Percentiles rank a stretch among this genome's conserved stretches.
phyloP scores from a whole-genome alignment of 2,888 invertebrate genomes.

The Gryllus longicercus region DNA sequence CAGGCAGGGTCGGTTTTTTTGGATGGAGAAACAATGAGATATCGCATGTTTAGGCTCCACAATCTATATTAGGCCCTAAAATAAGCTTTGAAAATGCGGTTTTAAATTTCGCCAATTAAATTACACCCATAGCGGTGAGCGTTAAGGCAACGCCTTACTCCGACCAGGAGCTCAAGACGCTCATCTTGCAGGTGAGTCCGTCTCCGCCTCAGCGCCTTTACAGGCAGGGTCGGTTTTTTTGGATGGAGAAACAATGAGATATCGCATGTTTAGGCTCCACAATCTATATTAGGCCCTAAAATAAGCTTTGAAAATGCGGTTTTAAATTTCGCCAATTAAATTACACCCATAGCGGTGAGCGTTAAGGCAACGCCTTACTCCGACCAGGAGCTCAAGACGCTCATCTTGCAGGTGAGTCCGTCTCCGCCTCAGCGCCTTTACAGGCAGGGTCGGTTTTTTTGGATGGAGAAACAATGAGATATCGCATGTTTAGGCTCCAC shows the following conservation, averaged over 20 bases:
- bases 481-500: no score
- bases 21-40: background rate
- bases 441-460: background rate
- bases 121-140: no score
- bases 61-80: no score
- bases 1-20: background rate
- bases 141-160: conserved; percentile 45
- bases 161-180: conserved; percentile 80
- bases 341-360: no score
- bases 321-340: no score
- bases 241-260: background rate
- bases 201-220: conserved; percentile 24
- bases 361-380: conserved; percentile 45
- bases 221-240: background rate
- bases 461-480: background rate
- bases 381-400: conserved; percentile 80
- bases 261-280: no score
- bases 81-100: no score
- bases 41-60: no score
- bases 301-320: no score
- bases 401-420: conserved; percentile 66
- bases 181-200: conserved; percentile 66
- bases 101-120: no score
- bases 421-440: conserved; percentile 24
- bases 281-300: no score